Evolutionary conservation across 64 coral and sea anemone species (phyloP), one percentile per base, ranked within the genome.

Genomic region (Pachyseris speciosa): DNA sequence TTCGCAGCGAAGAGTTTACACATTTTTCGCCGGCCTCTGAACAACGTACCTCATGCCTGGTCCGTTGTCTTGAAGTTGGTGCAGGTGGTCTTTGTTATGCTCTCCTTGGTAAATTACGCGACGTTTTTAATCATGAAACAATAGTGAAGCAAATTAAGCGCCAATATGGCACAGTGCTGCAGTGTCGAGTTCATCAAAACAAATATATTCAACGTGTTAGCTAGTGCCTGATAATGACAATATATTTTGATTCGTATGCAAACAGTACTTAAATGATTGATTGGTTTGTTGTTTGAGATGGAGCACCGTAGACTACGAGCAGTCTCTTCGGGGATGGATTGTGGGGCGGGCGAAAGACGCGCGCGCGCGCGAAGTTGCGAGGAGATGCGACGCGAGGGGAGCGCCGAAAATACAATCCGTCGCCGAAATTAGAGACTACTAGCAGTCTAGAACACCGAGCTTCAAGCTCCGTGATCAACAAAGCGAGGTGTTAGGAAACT

Each of bases 61-160:
- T n/a, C n/a, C n/a, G n/a, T n/a, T n/a, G n/a, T n/a, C n/a, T n/a
- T n/a, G n/a, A n/a, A n/a, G n/a, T n/a, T n/a, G n/a, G n/a, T n/a
- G n/a, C n/a, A 3, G 58, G 27, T 19, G 33, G 51, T 26, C 24
- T 26, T 40, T 16, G 44, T 38, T n/a, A 11, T 33, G 27, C 26
- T 22, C 15, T 51, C 13, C 77, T 81, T 81, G 60, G 33, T 41
- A 63, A 60, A 61, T 3, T 61, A 33, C 77, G 77, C 77, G 53
- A 22, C 3, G 7, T 37, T 15, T 34, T 41, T 63, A 34, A 37
- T 37, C 75, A 36, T 3, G 12, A n/a, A 32, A 55, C 1, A 55
- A 36, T 78, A 30, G 29, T 17, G 12, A 36, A 19, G 33, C 34
- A 81, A 81, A 63, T 81, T 22, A 36, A 61, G 53, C 19, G 9